Evolutionary conservation across 2,888 invertebrate species (phyloP), one percentile per base, ranked within the genome.

Genomic region (Meiosimyza platycephala): DNA sequence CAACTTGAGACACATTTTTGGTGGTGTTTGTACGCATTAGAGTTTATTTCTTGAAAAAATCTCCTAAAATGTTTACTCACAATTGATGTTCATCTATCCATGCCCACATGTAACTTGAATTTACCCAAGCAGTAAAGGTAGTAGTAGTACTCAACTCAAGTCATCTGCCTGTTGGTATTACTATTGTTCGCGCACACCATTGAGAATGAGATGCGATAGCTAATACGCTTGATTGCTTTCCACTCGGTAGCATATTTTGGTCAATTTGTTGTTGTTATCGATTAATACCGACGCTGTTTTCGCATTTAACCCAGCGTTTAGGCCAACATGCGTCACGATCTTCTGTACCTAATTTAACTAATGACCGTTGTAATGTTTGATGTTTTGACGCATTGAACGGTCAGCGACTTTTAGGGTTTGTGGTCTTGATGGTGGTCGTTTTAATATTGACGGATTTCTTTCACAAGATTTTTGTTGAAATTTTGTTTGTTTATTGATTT

Each of bases 331-430:
- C 40, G 47, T 70, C 66, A 69, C 65, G 64, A 63, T 48, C 57
- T 64, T 60, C 64, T 51, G 71, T 72, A 67, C 72, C 81, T 83
- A 83, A 83, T 83, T 82, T 81, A 83, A 77, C 82, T 83, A 83
- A 83, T 83, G 82, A 83, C 78, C 80, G 81, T 81, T 83, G 83
- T 83, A 83, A 83, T 83, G 81, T 81, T 83, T 82, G 82, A 77
- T 78, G 77, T 78, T 76, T 72, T 73, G 73, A 66, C 71, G 60
- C 71, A 74, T 50, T 73, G 59, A 63, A 72, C 70, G 79, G 79
- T 65, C 18, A 48, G 40, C 54, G 69, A 18, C 48, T 16, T 59
- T n/a, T 48, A 40, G 11, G 63, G 63, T 62, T 22, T 22, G 47
- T 54, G 13, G n/a, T 54, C 59, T 65, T 16, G 52, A n/a, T 15